Conservation (phyloP, 2,113 vertebrate species). For the Pyrgilauda ruficollis region DNA sequence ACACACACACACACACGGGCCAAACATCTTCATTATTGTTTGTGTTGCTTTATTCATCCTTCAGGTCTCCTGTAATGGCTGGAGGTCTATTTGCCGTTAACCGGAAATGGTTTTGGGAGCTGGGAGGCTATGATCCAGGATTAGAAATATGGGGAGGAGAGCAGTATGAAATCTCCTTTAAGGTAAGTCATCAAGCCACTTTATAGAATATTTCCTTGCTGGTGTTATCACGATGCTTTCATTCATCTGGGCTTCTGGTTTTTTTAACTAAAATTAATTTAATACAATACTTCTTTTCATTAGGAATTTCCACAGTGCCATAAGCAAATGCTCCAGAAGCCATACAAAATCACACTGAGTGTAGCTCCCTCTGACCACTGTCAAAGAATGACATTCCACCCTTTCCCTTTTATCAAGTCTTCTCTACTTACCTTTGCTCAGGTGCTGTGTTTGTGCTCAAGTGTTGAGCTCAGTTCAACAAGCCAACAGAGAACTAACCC, state of each 20-base stretch:
- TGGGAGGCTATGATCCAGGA: constrained; percentile 85
- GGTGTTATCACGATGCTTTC: neutral
- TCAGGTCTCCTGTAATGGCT: constrained; percentile 90
- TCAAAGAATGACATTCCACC: neutral
- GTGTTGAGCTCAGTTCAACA: neutral
- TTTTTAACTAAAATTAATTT: neutral
- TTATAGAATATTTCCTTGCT: neutral
- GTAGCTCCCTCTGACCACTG: neutral
- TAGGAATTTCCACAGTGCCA: neutral
- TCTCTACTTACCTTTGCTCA: neutral
- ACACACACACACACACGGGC: fast-evolving
- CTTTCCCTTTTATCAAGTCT: neutral
- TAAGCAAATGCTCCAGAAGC: neutral
- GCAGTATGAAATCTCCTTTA: constrained; percentile 87
- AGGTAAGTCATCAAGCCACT: constrained; percentile 69
- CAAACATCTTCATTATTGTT: neutral
- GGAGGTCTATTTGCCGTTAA: constrained; percentile 87
- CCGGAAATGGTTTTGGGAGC: constrained; percentile 87
- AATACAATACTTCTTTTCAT: neutral
- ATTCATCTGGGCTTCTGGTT: neutral
- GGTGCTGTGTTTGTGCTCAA: neutral
- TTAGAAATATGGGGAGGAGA: constrained; percentile 89
- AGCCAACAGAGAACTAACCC: neutral
- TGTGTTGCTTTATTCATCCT: constrained; percentile 17
- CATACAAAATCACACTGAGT: neutral